A percentile compares a stretch with the other conserved stretches of the same genome.
Conservation (phyloP, 2,113 vertebrate species). For the Rhipidura dahli region DNA sequence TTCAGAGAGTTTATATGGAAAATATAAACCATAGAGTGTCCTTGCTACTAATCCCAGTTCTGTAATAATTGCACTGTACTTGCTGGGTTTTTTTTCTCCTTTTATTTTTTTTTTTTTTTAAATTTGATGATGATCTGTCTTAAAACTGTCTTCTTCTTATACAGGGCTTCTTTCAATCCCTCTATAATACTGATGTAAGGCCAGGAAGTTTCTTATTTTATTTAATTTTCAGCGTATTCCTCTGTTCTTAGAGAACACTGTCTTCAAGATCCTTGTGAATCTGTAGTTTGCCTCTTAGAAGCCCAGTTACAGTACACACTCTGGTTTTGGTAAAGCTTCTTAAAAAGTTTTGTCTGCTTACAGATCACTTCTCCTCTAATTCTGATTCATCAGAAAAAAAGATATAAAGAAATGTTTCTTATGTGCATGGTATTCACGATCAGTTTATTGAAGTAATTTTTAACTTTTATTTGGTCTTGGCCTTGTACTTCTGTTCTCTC, state of each 20-base stretch:
- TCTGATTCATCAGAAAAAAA: neutral
- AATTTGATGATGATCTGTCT: neutral
- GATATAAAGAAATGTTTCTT: neutral
- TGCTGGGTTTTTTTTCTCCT: neutral
- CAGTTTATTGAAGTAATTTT: neutral
- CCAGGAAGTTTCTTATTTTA: neutral
- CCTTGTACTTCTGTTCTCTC: neutral
- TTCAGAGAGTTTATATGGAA: neutral
- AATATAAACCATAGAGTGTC: neutral
- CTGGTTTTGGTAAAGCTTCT: neutral
- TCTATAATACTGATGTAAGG: neutral
- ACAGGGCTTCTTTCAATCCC: neutral
- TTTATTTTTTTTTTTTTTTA: rapidly evolving
- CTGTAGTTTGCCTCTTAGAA: neutral
- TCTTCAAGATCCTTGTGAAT: neutral
- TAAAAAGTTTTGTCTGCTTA: neutral
- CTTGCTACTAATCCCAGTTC: neutral
- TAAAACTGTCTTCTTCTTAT: neutral
- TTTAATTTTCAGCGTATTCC: neutral
- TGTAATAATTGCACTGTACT: neutral
- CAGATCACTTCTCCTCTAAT: neutral
- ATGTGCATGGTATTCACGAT: neutral
- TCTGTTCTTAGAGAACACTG: neutral
- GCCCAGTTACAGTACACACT: neutral
- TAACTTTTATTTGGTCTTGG: neutral